Evolutionary conservation across 2,888 invertebrate genomes (phyloP).

Genomic region (Nomada fucata): DNA sequence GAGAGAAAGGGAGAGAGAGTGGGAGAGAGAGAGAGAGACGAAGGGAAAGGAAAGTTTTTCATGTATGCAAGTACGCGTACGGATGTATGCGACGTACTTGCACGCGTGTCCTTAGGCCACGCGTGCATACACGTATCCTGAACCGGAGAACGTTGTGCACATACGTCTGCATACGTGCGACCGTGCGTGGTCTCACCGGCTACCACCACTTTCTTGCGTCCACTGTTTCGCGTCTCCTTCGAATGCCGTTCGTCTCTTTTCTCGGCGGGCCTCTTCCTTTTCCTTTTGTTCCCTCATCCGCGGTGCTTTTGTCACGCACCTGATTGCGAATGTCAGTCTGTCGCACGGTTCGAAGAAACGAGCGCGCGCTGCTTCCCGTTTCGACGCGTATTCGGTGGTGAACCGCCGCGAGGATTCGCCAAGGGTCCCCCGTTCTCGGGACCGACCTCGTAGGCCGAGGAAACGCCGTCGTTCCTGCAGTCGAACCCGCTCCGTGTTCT

Average conservation of each 20-base stretch:
- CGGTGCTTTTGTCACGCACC: conserved; percentile 30
- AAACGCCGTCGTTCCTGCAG: background rate
- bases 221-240: conserved; percentile 25
- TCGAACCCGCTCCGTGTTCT: too few relatives aligned
- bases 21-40: background rate
- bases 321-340: conserved; percentile 34
- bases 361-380: background rate
- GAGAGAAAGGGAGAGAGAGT: background rate
- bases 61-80: conserved; percentile 9
- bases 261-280: conserved; percentile 13
- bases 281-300: background rate
- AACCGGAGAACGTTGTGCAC: conserved; percentile 46
- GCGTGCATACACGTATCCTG: conserved; percentile 12
- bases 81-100: conserved; percentile 1
- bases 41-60: conserved; percentile 29
- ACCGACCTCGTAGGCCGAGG: background rate
- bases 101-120: conserved; percentile 1
- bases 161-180: background rate
- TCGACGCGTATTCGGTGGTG: too few relatives aligned
- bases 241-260: conserved; percentile 15
- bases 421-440: too few relatives aligned
- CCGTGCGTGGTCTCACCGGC: conserved; percentile 18
- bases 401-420: too few relatives aligned
- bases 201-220: background rate
- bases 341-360: conserved; percentile 18